Percentiles rank a stretch among this genome's conserved stretches.
These are phyloP conservation scores for Xyrichtys novacula DNA, from an alignment of 2,797 vertebrate species.

Conservation along the genomic window DNA sequence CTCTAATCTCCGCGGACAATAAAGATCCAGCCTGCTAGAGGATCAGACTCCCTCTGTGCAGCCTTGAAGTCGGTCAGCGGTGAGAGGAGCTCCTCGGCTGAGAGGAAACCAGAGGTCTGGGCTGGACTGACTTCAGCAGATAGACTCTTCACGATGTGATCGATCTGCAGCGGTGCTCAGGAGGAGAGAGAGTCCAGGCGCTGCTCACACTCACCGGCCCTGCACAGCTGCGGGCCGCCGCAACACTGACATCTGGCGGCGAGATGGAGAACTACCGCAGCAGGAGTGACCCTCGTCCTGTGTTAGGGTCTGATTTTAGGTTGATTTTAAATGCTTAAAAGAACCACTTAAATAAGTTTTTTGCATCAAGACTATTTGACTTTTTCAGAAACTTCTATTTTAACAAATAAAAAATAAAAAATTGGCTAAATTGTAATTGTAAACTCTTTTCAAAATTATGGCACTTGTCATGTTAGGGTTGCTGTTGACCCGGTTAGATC, in stretches of 20 bases:
- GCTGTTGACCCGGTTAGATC: too few relatives aligned
- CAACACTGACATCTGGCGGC: constrained; percentile 56
- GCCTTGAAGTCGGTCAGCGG: constrained; percentile 16
- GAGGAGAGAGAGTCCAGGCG: constrained; percentile 16
- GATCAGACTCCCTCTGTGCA: constrained; percentile 1
- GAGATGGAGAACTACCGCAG: rapidly evolving
- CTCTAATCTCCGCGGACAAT: constrained; percentile 11
- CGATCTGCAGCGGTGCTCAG: constrained; percentile 29
- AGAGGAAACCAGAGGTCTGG: background rate
- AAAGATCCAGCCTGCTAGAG: background rate
- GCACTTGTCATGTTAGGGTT: too few relatives aligned
- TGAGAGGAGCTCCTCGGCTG: constrained; percentile 7
- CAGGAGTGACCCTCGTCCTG: too few relatives aligned
- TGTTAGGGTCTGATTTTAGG: too few relatives aligned
- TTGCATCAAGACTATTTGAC: too few relatives aligned
- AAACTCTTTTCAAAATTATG: too few relatives aligned
- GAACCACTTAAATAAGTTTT: too few relatives aligned
- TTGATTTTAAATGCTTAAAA: too few relatives aligned
- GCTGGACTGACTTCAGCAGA: constrained; percentile 27
- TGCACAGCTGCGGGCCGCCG: background rate
- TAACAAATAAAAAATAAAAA: too few relatives aligned
- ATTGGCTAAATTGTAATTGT: too few relatives aligned
- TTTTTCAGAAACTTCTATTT: too few relatives aligned
- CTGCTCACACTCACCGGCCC: constrained; percentile 7
- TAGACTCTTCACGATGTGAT: constrained; percentile 29